These are phyloP conservation scores for Spinibarbus caldwelli DNA, from an alignment of 2,797 vertebrate species.

Conservation along the genomic window DNA sequence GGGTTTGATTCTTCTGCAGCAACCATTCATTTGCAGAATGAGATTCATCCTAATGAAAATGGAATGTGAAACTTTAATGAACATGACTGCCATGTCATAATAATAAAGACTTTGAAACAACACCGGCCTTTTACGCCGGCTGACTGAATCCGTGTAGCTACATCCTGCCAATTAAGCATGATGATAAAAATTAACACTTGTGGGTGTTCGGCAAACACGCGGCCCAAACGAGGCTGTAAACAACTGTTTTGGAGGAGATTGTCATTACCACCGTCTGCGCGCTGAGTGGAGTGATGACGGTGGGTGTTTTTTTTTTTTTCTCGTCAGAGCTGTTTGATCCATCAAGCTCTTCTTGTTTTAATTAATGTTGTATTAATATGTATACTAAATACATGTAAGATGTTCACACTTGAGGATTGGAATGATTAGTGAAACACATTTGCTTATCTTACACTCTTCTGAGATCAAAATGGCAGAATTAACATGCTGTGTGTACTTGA, in stretches of 20 bases:
- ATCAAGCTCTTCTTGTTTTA: slow-evolving; percentile 48
- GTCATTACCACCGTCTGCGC: slow-evolving; percentile 73
- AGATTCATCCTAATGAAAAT: slow-evolving; percentile 94
- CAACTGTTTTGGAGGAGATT: slow-evolving; percentile 74
- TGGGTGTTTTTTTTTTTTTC: background rate
- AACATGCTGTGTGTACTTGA: slow-evolving; percentile 45
- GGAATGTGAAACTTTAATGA: slow-evolving; percentile 98
- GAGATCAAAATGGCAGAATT: slow-evolving; percentile 26
- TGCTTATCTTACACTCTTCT: background rate
- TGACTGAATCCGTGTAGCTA: slow-evolving; percentile 76
- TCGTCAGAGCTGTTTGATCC: slow-evolving; percentile 40
- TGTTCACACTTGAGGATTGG: slow-evolving; percentile 29
- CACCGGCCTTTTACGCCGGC: slow-evolving; percentile 83
- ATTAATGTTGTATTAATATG: slow-evolving; percentile 58
- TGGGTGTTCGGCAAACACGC: slow-evolving; percentile 81
- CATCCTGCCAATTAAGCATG: slow-evolving; percentile 92
- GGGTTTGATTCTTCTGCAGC: slow-evolving; percentile 88
- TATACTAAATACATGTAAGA: slow-evolving; percentile 44
- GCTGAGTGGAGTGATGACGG: slow-evolving; percentile 17
- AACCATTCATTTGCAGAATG: slow-evolving; percentile 93
- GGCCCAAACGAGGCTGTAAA: slow-evolving; percentile 82
- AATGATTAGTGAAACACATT: slow-evolving; percentile 18
- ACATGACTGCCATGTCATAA: slow-evolving; percentile 88
- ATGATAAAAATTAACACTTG: slow-evolving; percentile 90
- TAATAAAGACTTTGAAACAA: slow-evolving; percentile 99